These are phyloP conservation scores for Muntiacus reevesi DNA, from an alignment of 2,113 vertebrate genomes.

Conservation along the genomic window DNA sequence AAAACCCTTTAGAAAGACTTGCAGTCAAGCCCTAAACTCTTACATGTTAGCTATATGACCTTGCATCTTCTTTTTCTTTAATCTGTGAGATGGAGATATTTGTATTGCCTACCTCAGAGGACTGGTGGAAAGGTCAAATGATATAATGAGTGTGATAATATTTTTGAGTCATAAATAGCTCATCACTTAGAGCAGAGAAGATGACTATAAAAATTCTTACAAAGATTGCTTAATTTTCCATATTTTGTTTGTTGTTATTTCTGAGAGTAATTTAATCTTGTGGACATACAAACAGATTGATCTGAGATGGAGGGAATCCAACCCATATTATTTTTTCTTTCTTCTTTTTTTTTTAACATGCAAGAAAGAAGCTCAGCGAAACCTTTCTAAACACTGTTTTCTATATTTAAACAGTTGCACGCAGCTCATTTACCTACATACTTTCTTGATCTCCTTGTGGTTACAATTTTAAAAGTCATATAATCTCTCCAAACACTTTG, in stretches of 20 bases:
- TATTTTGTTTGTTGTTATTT: neutral
- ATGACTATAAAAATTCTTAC: neutral
- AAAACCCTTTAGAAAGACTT: neutral
- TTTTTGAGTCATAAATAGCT: neutral
- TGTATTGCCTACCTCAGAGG: neutral
- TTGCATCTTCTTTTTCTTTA: neutral
- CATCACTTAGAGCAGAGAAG: neutral
- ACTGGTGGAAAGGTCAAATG: neutral
- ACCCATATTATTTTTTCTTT: neutral
- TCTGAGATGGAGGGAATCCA: neutral
- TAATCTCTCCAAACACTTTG: conserved; percentile 69
- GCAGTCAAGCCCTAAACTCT: neutral
- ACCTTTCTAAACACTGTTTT: conserved; percentile 5
- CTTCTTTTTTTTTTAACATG: neutral
- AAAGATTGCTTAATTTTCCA: neutral
- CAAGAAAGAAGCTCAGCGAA: conserved; percentile 1
- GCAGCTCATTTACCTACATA: conserved; percentile 43
- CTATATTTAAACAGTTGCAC: conserved; percentile 56
- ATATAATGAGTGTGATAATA: neutral
- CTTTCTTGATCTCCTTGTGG: conserved; percentile 38
- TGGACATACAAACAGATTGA: neutral
- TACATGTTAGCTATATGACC: neutral
- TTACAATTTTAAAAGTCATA: conserved; percentile 57
- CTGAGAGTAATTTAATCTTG: neutral
- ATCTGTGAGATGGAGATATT: neutral